Base-by-base conservation (phyloP, 2,888 invertebrate species). In the Peribatodes rhomboidaria region DNA sequence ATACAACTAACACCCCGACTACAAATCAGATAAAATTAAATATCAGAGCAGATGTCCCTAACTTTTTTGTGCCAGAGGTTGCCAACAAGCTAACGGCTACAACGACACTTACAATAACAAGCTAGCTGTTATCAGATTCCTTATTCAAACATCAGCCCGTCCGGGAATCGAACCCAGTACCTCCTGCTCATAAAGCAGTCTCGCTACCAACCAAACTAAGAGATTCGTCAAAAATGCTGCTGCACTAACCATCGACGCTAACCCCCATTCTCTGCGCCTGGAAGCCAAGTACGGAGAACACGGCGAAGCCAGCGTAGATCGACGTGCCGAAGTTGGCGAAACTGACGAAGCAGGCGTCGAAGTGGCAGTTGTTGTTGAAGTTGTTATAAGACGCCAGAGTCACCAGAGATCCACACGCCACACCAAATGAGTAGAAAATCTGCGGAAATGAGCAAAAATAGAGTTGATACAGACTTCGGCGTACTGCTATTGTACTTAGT, bases 371-470 rank as follows among this genome's bases (percentile, higher is more conserved):
- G 80, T 97, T 97, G 55, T 88, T 88, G 82, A 96, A 97, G 73
- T 89, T 88, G 73, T 92, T 97, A 87, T 96, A 97, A 55, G 97
- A 97, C 9, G 97, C 95, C 58, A 97, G 91, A 0, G 97, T 96
- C 49, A 97, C 95, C 56, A 97, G 94, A 0, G 97, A 96, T 0
- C 96, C 96, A 73, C 95, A 95, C 0, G 94, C 95, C n/a, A 97
- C 95, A 46, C 97, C 96, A 65, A 97, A 96, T 0, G 97, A 97
- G 87, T 97, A 97, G 86, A 97, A 97, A 73, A 97, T 96, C 94
- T 97, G 77, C 0, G 31, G 37, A 62, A 22, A 56, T 42, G 11
- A 68, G 57, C 41, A 67, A 10, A 18, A 18, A n/a, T n/a, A n/a
- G n/a, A n/a, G n/a, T n/a, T n/a, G n/a, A n/a, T n/a, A n/a, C n/a